Conservation (phyloP, 2,888 invertebrate species). For the Drosophila pegasa region DNA sequence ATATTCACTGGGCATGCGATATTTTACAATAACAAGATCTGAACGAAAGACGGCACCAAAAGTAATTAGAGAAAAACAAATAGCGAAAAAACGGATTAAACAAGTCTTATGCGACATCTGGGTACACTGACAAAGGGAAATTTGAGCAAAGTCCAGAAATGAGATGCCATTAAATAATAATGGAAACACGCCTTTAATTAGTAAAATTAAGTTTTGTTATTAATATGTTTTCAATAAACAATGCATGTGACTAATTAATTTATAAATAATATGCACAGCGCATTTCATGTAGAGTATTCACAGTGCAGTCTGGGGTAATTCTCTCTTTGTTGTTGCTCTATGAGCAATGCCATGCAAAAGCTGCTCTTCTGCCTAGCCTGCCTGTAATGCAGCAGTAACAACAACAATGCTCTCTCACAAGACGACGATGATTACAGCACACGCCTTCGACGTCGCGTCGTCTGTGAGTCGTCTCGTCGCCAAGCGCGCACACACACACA, state of each 20-base stretch:
- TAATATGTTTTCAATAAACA: background rate
- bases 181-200: background rate
- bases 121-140: background rate
- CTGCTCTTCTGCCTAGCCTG: slow-evolving; percentile 24
- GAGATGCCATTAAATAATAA: background rate
- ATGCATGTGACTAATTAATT: background rate
- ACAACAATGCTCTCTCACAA: slow-evolving; percentile 8
- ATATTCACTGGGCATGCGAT: slow-evolving; percentile 57
- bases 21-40: slow-evolving; percentile 36
- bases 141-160: background rate
- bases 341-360: slow-evolving; percentile 4
- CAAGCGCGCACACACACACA: slow-evolving; percentile 31
- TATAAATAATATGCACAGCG: background rate
- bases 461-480: slow-evolving; percentile 67
- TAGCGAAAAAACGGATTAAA: slow-evolving; percentile 1
- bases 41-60: slow-evolving; percentile 32
- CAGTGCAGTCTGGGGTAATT: background rate
- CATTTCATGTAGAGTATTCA: slow-evolving; percentile 13
- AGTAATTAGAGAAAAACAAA: slow-evolving; percentile 28
- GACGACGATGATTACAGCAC: slow-evolving; percentile 45
- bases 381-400: slow-evolving; percentile 12
- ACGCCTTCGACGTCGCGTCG: slow-evolving; percentile 62
- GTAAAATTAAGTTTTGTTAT: background rate
- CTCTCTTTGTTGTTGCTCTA: slow-evolving; percentile 14
- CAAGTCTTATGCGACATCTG: background rate